Percentiles rank a stretch among this genome's conserved stretches.
Evolutionary conservation across 2,888 invertebrate genomes (phyloP).

Genomic region (Dione juno): DNA sequence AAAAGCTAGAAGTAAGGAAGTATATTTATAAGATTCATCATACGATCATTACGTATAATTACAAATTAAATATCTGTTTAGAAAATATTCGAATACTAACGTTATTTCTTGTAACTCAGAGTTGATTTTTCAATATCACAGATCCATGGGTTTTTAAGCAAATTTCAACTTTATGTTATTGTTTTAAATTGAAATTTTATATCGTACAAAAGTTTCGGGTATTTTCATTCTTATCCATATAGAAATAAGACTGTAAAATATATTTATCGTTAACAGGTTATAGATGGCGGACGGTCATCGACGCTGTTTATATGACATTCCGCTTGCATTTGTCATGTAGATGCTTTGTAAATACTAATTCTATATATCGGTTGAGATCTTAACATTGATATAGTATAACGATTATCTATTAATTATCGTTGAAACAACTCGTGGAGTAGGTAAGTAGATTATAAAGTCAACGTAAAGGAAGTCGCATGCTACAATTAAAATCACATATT

Average conservation of each 20-base stretch:
- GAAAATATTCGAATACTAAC: neutral
- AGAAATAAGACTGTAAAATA: slow-evolving; percentile 29
- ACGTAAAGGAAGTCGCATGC: too few relatives aligned
- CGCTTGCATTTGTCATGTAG: slow-evolving; percentile 54
- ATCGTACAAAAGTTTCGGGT: neutral
- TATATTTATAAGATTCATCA: neutral
- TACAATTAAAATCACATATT: too few relatives aligned
- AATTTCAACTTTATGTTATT: slow-evolving; percentile 10
- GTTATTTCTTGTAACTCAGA: neutral
- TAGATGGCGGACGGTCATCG: slow-evolving; percentile 52
- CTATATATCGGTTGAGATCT: slow-evolving; percentile 14
- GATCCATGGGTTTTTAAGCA: neutral
- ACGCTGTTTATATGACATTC: slow-evolving; percentile 56
- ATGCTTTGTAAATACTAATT: slow-evolving; percentile 30
- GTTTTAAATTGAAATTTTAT: slow-evolving; percentile 12
- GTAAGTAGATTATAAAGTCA: too few relatives aligned
- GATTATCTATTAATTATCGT: slow-evolving; percentile 14
- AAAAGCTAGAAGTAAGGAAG: too few relatives aligned
- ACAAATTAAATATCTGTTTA: neutral
- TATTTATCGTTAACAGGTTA: slow-evolving; percentile 36
- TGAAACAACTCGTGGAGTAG: neutral
- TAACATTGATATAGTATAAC: slow-evolving; percentile 3
- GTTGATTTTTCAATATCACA: neutral
- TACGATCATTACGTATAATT: neutral
- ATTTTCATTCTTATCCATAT: slow-evolving; percentile 36